Evolutionary conservation across 2,797 vertebrate genomes (phyloP).

Genomic region (Chloroceryle inda): DNA sequence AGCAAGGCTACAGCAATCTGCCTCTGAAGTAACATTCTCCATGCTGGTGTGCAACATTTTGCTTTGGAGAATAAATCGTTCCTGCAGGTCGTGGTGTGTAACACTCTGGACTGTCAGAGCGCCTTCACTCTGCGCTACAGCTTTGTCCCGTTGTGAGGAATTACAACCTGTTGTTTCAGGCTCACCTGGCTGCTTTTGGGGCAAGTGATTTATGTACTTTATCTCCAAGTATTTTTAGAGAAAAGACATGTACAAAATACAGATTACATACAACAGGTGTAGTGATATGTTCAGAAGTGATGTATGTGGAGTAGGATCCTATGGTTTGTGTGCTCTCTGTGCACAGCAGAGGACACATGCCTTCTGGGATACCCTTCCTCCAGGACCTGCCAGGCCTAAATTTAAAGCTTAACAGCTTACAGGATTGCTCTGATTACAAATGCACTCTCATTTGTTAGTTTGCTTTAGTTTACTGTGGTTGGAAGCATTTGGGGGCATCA

Average conservation of each 20-base stretch:
- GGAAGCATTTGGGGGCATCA: background rate
- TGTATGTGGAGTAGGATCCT: background rate
- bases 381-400: slow-evolving; percentile 4
- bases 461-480: background rate
- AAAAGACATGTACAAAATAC: accelerated
- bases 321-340: background rate
- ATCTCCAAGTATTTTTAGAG: background rate
- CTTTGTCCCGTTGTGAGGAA: background rate
- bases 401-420: background rate
- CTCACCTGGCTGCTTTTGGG: background rate
- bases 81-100: background rate
- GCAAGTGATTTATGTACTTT: background rate
- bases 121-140: background rate
- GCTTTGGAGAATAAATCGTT: background rate
- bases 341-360: background rate
- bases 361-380: background rate
- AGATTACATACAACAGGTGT: background rate
- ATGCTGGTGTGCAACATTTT: background rate
- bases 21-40: background rate
- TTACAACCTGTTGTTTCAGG: background rate
- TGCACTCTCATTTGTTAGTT: background rate
- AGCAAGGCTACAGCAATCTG: background rate
- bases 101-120: background rate
- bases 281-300: background rate
- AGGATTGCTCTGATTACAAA: background rate